Base-by-base conservation (phyloP, 2,888 invertebrate species). In the Sarcophaga variegata region DNA sequence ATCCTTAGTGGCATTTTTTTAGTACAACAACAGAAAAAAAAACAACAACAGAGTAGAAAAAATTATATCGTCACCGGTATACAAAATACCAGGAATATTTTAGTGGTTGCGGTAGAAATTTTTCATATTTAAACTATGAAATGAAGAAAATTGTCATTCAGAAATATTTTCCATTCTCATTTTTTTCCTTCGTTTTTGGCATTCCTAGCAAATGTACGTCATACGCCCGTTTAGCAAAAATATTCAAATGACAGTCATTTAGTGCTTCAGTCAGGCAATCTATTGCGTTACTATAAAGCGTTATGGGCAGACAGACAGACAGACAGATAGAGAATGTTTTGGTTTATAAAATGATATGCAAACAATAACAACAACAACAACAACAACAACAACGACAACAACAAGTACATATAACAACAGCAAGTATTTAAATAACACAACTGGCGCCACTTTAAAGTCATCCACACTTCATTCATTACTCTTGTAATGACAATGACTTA, bases 71-170 rank as follows among this genome's bases (percentile, higher is more conserved):
- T 67, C 81, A 86, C 88, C 89, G 89, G 89, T 87, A 79, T 67
- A 37, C 27, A 77, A 85, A 84, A 78, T 85, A 83, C 84, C 84
- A 87, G 80, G 69, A 82, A 84, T 85, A 79, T 85, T 88, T 89
- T 89, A 87, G 86, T 88, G 88, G 88, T 88, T 89, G 89, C 87
- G 89, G 87, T 87, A 85, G 87, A 87, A 80, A 87, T 89, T 87
- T 85, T 86, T 89, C 79, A 86, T 83, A 69, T 76, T 72, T 47
- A 69, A 49, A 60, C 27, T 14, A 37, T 59, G 45, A 66, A 64
- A 14, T 17, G 20, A 71, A 54, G 22, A 70, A 70, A 81, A 70
- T 76, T 83, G 69, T 62, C 67, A 69, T 81, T 76, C 66, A 75
- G 37, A 37, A 20, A 81, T 87, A 64, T 70, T 62, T 75, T 67